phyloP scores from a whole-genome alignment of 2,113 vertebrate species.

The Smithornis capensis region DNA sequence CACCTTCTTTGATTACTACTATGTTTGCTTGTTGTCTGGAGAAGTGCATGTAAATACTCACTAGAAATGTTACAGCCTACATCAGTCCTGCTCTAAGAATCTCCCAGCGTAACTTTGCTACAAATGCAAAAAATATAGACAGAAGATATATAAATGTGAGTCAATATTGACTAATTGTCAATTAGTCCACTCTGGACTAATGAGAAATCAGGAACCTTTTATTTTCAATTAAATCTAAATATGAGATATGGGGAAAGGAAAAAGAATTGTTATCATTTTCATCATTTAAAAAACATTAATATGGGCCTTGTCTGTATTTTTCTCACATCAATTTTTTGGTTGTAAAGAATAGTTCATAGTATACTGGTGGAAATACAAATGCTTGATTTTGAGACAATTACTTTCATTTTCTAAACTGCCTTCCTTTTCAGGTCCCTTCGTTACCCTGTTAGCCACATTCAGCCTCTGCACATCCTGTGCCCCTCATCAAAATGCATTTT shows the following conservation, averaged over 20 bases:
- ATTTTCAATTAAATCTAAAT: not conserved
- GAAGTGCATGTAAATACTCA: not conserved
- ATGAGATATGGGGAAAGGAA: not conserved
- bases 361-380: not conserved
- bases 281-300: not conserved
- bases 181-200: rapidly evolving
- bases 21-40: not conserved
- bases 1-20: not conserved
- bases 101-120: not conserved
- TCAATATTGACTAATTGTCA: too few relatives aligned
- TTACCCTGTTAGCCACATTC: not conserved
- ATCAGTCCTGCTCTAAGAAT: not conserved
- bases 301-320: not conserved
- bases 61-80: not conserved
- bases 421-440: not conserved
- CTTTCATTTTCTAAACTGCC: not conserved
- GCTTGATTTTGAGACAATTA: not conserved
- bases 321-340: not conserved
- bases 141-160: not conserved
- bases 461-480: not conserved
- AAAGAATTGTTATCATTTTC: not conserved
- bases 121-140: not conserved
- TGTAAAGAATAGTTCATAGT: not conserved
- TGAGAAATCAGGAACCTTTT: not conserved
- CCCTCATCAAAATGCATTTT: conserved; percentile 32